Base-by-base conservation (phyloP, 2,113 vertebrate species). In the Tautogolabrus adspersus region DNA sequence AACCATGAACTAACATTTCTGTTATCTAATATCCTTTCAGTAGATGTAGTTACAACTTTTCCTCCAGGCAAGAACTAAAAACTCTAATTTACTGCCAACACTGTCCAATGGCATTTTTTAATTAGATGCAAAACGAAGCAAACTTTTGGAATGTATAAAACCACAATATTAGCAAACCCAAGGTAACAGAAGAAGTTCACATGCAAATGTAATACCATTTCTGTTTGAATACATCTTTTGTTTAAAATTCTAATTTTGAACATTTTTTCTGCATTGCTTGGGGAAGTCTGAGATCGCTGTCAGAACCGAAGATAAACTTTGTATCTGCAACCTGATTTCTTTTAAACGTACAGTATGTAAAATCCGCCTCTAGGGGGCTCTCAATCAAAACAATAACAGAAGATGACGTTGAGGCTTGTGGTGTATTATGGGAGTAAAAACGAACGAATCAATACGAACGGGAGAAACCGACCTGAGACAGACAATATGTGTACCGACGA, bases 21-120 rank as follows among this genome's bases (percentile, higher is more conserved):
- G 26, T 26, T 26, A 26, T 26, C 26, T 26, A 82, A 82, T 64
- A 52, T 77, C 10, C 19, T 61, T 75, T 68, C 60, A 46, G 64
- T 54, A 47, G 55, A 66, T 26, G 5, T 26, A 44, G 10, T 3
- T 60, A 37, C 40, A 81, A 47, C 11, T 46, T 54, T 72, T 77
- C 51, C 64, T 75, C 54, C 30, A 55, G 71, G 10, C 80, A 66
- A 70, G 26, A 72, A n/a, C 15, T 19, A 38, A 44, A 11, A 2
- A 21, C 46, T 78, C 51, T 66, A 38, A 81, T 81, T 34, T 72
- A 59, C 22, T 66, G 5, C 47, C 51, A 67, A 51, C 0, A 18
- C 10, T 15, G 22, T 7, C 23, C 52, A 49, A 71, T 56, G 21
- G 40, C 19, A 8, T 18, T 61, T 71, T 19, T 59, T 6, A 11